Evolutionary conservation across 2,113 vertebrate species (phyloP).

Genomic region (Callopanchax toddi): DNA sequence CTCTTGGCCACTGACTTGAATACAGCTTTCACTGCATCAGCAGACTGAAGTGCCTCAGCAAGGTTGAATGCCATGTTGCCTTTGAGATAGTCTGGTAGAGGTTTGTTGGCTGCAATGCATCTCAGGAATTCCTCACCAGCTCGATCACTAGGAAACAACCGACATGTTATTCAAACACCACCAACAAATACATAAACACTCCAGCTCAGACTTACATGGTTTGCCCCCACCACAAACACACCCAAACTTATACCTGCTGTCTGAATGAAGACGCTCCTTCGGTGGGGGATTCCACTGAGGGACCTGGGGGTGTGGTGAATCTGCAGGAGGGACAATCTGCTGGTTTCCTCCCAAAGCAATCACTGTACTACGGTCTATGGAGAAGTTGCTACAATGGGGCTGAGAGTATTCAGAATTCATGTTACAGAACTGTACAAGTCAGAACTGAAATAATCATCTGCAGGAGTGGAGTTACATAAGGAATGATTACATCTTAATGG

Average conservation of each 20-base stretch:
- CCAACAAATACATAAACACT: neutral
- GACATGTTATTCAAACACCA: neutral
- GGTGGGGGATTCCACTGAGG: conserved; percentile 47
- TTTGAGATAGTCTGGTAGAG: conserved; percentile 73
- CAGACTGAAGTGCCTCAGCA: conserved; percentile 65
- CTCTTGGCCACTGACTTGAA: conserved; percentile 60
- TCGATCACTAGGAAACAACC: conserved; percentile 63
- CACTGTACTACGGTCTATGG: conserved; percentile 61
- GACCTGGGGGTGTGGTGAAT: conserved; percentile 17
- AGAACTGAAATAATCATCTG: conserved; percentile 8
- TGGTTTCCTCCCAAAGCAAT: conserved; percentile 51
- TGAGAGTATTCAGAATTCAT: conserved; percentile 65
- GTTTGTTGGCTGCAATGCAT: conserved; percentile 75
- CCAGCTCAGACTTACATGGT: neutral
- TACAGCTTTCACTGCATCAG: conserved; percentile 48
- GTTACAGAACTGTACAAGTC: conserved; percentile 45
- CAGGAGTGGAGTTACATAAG: neutral
- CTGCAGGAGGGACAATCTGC: conserved; percentile 42
- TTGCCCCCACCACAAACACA: neutral
- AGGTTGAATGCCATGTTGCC: conserved; percentile 69
- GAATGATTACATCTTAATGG: neutral
- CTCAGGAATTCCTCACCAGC: conserved; percentile 79
- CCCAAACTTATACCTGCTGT: conserved; percentile 51
- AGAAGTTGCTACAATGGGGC: conserved; percentile 71
- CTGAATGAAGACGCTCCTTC: conserved; percentile 20